Evolutionary conservation across 1,140 invertebrate genomes (phyloP).

Genomic region (Drosophila simulans): DNA sequence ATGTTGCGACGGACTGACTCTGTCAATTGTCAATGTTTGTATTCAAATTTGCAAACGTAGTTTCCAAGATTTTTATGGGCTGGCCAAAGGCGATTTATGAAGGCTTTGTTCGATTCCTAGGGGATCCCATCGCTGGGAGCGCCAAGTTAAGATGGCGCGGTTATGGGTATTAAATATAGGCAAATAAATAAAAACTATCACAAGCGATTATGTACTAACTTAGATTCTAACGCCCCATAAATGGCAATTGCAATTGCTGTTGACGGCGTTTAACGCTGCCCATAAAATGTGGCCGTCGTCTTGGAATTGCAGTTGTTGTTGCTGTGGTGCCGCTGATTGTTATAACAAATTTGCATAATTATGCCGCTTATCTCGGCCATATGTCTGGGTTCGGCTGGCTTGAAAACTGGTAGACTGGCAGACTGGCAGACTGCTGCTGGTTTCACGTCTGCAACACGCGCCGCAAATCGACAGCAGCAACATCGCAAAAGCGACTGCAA

Average conservation of each 20-base stretch:
- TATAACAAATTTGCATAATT: constrained; percentile 82
- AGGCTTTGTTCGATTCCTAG: constrained; percentile 61
- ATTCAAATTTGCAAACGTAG: constrained; percentile 61
- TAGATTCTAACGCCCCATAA: constrained; percentile 75
- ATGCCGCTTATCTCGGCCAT: constrained; percentile 81
- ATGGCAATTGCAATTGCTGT: constrained; percentile 66
- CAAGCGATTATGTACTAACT: constrained; percentile 61
- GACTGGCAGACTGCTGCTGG: neutral
- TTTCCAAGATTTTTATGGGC: constrained; percentile 43
- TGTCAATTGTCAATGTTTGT: constrained; percentile 68
- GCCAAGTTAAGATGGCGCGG: neutral
- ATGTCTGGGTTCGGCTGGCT: constrained; percentile 55
- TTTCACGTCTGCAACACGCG: constrained; percentile 42
- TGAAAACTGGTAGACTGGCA: constrained; percentile 31
- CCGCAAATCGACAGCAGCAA: constrained; percentile 30
- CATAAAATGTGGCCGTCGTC: constrained; percentile 63
- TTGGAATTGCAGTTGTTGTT: constrained; percentile 3
- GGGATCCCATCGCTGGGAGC: neutral
- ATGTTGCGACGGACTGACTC: constrained; percentile 32
- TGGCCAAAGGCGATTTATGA: constrained; percentile 62
- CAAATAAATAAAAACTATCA: constrained; percentile 53
- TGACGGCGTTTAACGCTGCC: constrained; percentile 61
- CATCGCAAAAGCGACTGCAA: constrained; percentile 15
- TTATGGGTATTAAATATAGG: constrained; percentile 7
- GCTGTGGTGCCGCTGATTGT: constrained; percentile 60